Evolutionary conservation across 2,113 vertebrate genomes (phyloP).

Genomic region (Passer montanus): DNA sequence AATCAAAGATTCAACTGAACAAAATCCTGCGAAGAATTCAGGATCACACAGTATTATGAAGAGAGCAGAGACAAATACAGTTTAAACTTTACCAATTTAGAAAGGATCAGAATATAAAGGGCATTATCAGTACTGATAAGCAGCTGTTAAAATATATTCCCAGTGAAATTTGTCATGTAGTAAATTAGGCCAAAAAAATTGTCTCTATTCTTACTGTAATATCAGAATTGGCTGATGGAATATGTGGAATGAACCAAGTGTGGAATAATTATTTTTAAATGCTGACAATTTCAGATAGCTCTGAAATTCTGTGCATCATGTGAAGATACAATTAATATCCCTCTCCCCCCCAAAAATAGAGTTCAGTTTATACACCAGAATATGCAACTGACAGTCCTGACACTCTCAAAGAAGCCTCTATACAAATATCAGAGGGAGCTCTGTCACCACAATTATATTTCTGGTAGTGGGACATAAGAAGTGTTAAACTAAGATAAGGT

Average conservation of each 20-base stretch:
- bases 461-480: neutral
- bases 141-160: neutral
- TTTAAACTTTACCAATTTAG: neutral
- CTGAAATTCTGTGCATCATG: neutral
- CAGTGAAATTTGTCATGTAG: neutral
- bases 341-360: accelerated
- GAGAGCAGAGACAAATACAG: neutral
- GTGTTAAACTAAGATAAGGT: neutral
- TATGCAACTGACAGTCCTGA: neutral
- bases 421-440: neutral
- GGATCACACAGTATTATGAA: neutral
- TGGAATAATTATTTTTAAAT: neutral
- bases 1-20: neutral
- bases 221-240: neutral
- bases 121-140: neutral
- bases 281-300: neutral
- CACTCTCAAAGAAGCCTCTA: neutral
- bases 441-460: neutral
- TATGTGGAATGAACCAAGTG: neutral
- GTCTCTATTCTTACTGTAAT: neutral
- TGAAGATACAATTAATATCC: neutral
- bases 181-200: neutral
- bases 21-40: neutral
- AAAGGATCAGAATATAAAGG: neutral
- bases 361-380: neutral